Base-by-base conservation (phyloP, 2,888 invertebrate genomes). In the Hypena proboscidalis region DNA sequence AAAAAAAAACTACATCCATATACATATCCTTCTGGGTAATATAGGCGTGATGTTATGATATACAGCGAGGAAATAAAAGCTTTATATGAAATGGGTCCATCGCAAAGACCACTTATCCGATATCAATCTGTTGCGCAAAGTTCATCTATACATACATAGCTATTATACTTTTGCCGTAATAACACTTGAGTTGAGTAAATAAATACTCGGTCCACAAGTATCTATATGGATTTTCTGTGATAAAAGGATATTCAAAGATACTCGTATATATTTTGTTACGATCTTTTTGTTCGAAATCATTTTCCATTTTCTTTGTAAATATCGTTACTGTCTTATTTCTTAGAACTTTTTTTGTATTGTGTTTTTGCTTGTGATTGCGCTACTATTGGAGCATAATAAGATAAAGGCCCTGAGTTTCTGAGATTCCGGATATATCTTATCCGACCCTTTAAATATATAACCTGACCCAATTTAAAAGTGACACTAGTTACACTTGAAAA, bases 151-250 rank as follows among this genome's bases (percentile, higher is more conserved):
- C 5, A 15, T 11, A 32, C 5, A 11, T 26, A 8, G 15, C 4
- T 20, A 26, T 7, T 15, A 11, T 17, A 7, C 10, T 3, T 25
- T 7, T 41, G 30, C 20, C 19, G 26, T 22, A 15, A 33, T 10
- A 37, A n/a, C 14, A 40, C 46, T 46, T 36, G 32, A 40, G 21
- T 35, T 5, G 17, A 37, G 43, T 37, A 22, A 21, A 11, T 13
- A 30, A 41, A 29, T 35, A 34, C 29, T 31, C 27, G 31, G 9
- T 43, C 27, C n/a, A n/a, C n/a, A n/a, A n/a, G n/a, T 27, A 43
- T 37, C 32, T 27, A 8, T 32, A 15, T 17, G 4, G 14, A 26
- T 8, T 32, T 26, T 25, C 22, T 32, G 26, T 10, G 10, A 4
- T 17, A 19, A 32, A 15, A 3, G 26, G 11, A 14, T 25, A 21